Conservation (phyloP, 1,140 invertebrate genomes). For the Drosophila mauritiana region DNA sequence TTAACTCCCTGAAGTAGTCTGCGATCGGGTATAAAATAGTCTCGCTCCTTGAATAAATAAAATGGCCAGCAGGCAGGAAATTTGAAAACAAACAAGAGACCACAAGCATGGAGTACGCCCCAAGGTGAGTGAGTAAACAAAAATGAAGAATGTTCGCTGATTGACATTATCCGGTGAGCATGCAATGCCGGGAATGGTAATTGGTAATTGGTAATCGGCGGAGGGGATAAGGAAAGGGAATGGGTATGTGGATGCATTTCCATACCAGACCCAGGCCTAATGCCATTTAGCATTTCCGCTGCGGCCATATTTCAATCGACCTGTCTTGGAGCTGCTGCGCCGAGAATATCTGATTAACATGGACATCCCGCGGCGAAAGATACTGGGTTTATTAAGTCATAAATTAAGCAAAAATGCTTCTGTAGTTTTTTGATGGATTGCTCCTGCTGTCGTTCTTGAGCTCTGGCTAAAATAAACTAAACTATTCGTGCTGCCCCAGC, state of each 20-base stretch:
- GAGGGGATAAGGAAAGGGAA: neutral
- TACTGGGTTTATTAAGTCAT: constrained; percentile 38
- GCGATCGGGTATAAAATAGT: neutral
- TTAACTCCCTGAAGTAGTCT: constrained; percentile 7
- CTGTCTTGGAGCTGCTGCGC: constrained; percentile 18
- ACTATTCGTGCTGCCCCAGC: constrained; percentile 34
- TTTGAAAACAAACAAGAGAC: constrained; percentile 57
- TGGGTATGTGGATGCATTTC: constrained; percentile 18
- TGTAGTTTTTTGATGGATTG: constrained; percentile 43
- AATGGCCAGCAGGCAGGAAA: constrained; percentile 55
- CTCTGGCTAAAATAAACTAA: constrained; percentile 21
- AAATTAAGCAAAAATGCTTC: constrained; percentile 45
- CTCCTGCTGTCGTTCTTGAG: constrained; percentile 10
- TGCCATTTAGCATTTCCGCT: constrained; percentile 71
- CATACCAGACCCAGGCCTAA: constrained; percentile 15
- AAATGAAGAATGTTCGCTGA: constrained; percentile 80
- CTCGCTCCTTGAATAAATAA: constrained; percentile 57
- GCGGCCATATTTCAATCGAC: constrained; percentile 68
- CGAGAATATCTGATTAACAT: constrained; percentile 38
- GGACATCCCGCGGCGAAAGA: constrained; percentile 11
- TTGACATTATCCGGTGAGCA: constrained; percentile 75
- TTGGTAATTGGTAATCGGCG: constrained; percentile 13
- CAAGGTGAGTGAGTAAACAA: constrained; percentile 71
- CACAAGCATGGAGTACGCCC: constrained; percentile 5
- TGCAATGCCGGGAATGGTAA: constrained; percentile 17